Evolutionary conservation across 1,140 invertebrate genomes (phyloP).

Genomic region (Tetramorium parvispinum): DNA sequence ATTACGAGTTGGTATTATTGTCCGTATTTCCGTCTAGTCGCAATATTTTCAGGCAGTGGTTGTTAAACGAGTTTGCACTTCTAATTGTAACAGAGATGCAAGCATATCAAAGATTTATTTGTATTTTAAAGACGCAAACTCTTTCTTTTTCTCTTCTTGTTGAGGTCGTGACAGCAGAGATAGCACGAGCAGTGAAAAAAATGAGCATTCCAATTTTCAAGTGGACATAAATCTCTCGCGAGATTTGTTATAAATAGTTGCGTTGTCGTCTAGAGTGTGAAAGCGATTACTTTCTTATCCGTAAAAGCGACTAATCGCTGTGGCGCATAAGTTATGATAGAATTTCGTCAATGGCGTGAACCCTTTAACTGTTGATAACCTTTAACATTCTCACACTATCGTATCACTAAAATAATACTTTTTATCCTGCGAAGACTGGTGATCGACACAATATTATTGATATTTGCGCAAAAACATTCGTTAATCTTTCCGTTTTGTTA

Average conservation of each 20-base stretch:
- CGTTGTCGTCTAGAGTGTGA: conserved; percentile 12
- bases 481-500: background rate
- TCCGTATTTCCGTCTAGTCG: background rate
- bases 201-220: background rate
- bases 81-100: background rate
- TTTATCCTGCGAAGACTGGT: conserved; percentile 45
- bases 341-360: conserved; percentile 64
- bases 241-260: conserved; percentile 23
- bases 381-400: conserved; percentile 65
- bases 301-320: conserved; percentile 19
- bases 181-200: background rate
- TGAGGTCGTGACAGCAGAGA: background rate
- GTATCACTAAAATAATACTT: conserved; percentile 64
- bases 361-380: conserved; percentile 55
- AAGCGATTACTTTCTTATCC: conserved; percentile 45
- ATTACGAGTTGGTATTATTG: conserved; percentile 14
- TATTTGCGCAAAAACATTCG: conserved; percentile 18
- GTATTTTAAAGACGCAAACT: background rate
- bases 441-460: conserved; percentile 44
- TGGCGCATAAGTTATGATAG: conserved; percentile 44
- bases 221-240: background rate
- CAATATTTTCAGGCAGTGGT: background rate
- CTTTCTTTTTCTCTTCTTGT: background rate
- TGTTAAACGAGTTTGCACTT: background rate
- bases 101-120: background rate